Percentiles rank a stretch among this genome's conserved stretches.
These are phyloP conservation scores for Mesocricetus auratus DNA, from an alignment of 2,113 vertebrate species.

Conservation along the genomic window DNA sequence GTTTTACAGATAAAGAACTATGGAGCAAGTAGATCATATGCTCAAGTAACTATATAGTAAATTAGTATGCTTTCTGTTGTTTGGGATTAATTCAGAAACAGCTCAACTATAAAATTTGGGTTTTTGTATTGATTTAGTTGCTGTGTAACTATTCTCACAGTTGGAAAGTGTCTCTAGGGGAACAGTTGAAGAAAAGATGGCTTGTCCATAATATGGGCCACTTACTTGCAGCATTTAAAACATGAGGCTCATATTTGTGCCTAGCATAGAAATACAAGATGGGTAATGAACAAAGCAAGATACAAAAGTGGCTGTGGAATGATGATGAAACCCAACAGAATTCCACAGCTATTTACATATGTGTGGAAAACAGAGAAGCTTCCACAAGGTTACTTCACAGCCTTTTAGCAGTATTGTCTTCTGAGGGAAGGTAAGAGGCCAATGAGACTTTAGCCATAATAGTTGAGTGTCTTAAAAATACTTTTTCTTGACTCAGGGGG, in stretches of 20 bases:
- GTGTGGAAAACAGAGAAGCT: background rate
- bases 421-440: background rate
- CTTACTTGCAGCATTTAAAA: slow-evolving; percentile 16
- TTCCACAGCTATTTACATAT: background rate
- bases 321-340: background rate
- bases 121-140: background rate
- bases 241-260: background rate
- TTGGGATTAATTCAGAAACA: background rate
- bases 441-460: background rate
- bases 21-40: background rate
- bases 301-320: background rate
- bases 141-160: background rate
- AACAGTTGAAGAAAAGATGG: background rate
- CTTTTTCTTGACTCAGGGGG: background rate
- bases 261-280: background rate
- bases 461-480: slow-evolving; percentile 29
- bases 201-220: background rate
- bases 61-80: background rate
- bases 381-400: background rate
- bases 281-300: background rate
- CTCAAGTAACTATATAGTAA: background rate
- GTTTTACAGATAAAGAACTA: slow-evolving; percentile 42
- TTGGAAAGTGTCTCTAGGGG: slow-evolving; percentile 6
- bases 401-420: background rate
- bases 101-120: background rate